A percentile compares a stretch with the other conserved stretches of the same genome.
Conservation (phyloP, 1,140 invertebrate genomes). For the Uloborus diversus region DNA sequence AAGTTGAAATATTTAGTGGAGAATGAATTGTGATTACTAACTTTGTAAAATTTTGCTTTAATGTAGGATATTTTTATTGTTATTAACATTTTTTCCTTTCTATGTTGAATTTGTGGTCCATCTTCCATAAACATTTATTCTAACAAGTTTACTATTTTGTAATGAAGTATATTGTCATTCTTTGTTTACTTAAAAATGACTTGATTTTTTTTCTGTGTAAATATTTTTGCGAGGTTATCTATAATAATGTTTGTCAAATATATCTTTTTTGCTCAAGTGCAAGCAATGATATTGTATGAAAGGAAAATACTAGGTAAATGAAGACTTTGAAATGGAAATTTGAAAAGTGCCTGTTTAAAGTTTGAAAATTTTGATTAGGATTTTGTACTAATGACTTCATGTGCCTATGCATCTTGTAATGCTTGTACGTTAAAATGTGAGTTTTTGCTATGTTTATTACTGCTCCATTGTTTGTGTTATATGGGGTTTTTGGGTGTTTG, state of each 20-base stretch:
- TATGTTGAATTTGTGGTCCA: too few relatives aligned
- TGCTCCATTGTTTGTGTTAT: conserved; percentile 48
- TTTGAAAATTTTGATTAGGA: neutral
- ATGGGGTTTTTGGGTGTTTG: conserved; percentile 40
- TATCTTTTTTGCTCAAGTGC: conserved; percentile 54
- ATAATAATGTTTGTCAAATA: conserved; percentile 19
- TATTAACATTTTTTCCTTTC: too few relatives aligned
- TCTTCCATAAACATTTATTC: neutral
- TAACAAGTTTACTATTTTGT: neutral
- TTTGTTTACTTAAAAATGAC: too few relatives aligned
- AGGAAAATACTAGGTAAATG: conserved; percentile 8
- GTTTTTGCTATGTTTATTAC: conserved; percentile 42
- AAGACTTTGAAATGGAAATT: conserved; percentile 19
- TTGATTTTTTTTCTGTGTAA: conserved; percentile 15
- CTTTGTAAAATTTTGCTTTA: too few relatives aligned
- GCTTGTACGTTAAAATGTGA: conserved; percentile 34
- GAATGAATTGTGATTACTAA: too few relatives aligned
- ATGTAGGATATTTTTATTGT: too few relatives aligned
- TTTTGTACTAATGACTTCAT: conserved; percentile 12
- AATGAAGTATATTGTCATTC: conserved; percentile 35
- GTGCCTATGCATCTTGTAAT: conserved; percentile 39
- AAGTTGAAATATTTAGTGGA: too few relatives aligned
- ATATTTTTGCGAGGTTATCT: conserved; percentile 32
- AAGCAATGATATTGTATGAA: conserved; percentile 30
- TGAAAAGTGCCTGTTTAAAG: conserved; percentile 48